A percentile compares a stretch with the other conserved stretches of the same genome.
phyloP scores from a whole-genome alignment of 2,113 vertebrate genomes.

The Thamnophis sirtalis region DNA sequence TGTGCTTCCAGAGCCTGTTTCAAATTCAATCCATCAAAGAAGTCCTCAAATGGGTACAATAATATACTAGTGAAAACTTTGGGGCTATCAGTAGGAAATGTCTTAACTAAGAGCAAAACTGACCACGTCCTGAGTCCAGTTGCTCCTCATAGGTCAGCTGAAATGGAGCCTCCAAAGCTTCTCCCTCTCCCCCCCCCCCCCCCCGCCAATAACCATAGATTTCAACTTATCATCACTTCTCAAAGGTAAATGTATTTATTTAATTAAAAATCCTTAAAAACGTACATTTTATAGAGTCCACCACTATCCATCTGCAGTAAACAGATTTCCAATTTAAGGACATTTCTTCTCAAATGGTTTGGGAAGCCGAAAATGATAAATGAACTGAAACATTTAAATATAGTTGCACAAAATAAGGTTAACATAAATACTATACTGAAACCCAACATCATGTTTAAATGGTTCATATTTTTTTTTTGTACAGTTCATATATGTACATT shows the following conservation, averaged over 20 bases:
- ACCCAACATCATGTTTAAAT: background rate
- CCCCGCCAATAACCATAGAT: background rate
- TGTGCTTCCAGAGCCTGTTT: background rate
- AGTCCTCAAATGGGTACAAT: background rate
- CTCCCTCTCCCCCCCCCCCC: fast-evolving
- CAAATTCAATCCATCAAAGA: background rate
- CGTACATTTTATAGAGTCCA: background rate
- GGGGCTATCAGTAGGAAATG: background rate
- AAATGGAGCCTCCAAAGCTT: background rate
- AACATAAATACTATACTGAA: slow-evolving; percentile 25
- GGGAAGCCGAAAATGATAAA: background rate
- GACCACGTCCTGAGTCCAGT: background rate
- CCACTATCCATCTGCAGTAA: background rate
- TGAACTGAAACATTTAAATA: background rate
- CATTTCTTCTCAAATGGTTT: background rate
- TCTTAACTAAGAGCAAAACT: background rate
- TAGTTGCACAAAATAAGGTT: slow-evolving; percentile 16
- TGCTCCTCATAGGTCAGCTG: background rate
- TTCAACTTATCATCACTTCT: background rate
- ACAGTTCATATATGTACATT: background rate
- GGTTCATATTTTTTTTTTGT: background rate
- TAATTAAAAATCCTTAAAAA: background rate
- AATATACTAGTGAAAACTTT: background rate
- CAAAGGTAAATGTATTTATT: background rate
- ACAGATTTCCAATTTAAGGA: background rate